Percentiles rank a stretch among this genome's conserved stretches.
Evolutionary conservation across 2,797 vertebrate species (phyloP).

Genomic region (Sebastiscus albofasciatus): DNA sequence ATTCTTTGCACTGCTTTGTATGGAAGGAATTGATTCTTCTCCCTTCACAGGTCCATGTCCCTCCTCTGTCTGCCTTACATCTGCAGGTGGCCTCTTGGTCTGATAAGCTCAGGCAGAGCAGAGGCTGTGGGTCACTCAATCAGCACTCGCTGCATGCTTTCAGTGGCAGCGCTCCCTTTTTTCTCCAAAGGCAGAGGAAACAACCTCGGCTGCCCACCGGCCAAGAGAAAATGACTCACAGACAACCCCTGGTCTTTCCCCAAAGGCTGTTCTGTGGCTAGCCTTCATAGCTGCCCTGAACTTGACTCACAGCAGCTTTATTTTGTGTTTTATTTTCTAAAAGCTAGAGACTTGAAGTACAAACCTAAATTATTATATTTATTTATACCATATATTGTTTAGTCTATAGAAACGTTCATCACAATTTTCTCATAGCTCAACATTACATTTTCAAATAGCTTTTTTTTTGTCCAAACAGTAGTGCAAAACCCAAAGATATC

Average conservation of each 20-base stretch:
- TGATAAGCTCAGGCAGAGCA: slow-evolving; percentile 67
- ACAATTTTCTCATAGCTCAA: not conserved
- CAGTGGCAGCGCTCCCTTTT: slow-evolving; percentile 53
- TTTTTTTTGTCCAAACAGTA: not conserved
- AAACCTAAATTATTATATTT: not conserved
- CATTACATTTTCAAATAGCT: not conserved
- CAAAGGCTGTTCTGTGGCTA: slow-evolving; percentile 44
- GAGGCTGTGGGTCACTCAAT: slow-evolving; percentile 76
- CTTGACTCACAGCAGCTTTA: slow-evolving; percentile 13
- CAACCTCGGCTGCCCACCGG: slow-evolving; percentile 59
- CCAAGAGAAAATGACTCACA: slow-evolving; percentile 71
- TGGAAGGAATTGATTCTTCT: slow-evolving; percentile 41
- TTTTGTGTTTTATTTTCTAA: not conserved
- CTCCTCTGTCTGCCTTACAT: slow-evolving; percentile 53
- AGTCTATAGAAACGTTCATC: not conserved
- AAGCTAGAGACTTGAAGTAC: not conserved
- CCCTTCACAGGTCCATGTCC: slow-evolving; percentile 51
- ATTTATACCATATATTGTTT: not conserved
- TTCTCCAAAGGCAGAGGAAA: slow-evolving; percentile 58
- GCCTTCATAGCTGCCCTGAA: slow-evolving; percentile 13
- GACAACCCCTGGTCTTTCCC: slow-evolving; percentile 55
- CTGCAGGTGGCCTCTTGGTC: slow-evolving; percentile 63
- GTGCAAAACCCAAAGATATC: not conserved
- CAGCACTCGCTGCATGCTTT: slow-evolving; percentile 75
- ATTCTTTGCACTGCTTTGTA: slow-evolving; percentile 55